Percentiles rank a stretch among this genome's conserved stretches.
These are phyloP conservation scores for Drosophila prolongata DNA, from an alignment of 2,888 invertebrate genomes.

Conservation along the genomic window DNA sequence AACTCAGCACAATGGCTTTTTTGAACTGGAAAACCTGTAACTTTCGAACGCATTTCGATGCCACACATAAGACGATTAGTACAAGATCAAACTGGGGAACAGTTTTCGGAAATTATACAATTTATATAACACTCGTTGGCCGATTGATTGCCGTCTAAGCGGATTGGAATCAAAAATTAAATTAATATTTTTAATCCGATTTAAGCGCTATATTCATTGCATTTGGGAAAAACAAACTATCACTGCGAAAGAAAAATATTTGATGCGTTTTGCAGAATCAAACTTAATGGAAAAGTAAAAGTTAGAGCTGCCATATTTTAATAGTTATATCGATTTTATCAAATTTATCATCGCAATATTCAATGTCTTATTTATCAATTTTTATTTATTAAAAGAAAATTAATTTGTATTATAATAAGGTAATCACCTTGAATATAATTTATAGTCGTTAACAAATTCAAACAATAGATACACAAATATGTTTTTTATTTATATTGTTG, in stretches of 20 bases:
- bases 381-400: no score
- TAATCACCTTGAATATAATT: no score
- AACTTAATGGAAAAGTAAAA: not conserved
- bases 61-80: constrained; percentile 46
- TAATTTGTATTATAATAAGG: no score
- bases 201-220: not conserved
- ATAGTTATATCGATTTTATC: no score
- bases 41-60: constrained; percentile 44
- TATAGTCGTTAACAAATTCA: no score
- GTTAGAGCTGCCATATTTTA: not conserved
- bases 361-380: not conserved
- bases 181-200: constrained; percentile 9
- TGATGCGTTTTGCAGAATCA: not conserved
- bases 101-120: constrained; percentile 36
- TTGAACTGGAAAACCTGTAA: constrained; percentile 33
- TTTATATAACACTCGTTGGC: constrained; percentile 36
- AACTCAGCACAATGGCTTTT: constrained; percentile 65
- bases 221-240: not conserved
- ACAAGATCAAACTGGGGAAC: constrained; percentile 20
- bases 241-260: not conserved
- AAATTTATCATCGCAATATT: no score
- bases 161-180: constrained; percentile 6
- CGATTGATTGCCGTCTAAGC: constrained; percentile 1
- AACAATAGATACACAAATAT: no score
- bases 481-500: no score